Base-by-base conservation (phyloP, 2,113 vertebrate genomes). In the Oreochromis tanganicae region DNA sequence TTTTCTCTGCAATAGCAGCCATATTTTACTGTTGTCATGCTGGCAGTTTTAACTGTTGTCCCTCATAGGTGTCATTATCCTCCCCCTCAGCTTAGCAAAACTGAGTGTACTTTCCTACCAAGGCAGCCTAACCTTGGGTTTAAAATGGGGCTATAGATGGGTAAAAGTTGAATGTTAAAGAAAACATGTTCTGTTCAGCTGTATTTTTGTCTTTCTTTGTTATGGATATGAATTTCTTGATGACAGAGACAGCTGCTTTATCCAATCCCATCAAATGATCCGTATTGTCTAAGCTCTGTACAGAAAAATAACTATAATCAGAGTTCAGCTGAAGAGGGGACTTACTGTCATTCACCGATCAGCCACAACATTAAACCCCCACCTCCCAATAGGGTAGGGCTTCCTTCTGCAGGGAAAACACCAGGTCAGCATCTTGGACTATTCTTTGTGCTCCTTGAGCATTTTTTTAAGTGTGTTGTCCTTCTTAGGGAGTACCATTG, bases 91-190 rank as follows among this genome's bases (percentile, higher is more conserved):
- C 10, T 78, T 48, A 78, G 27, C 46, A 78, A 52, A 78, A 52
- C 46, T n/a, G 16, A 78, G 27, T 78, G 73, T 50, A 32, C 3
- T 6, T 78, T 50, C 13, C 73, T 19, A 52, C 0, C 27, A 52
- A 57, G 9, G 11, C 10, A 66, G 27, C 36, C 36, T 66, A 38
- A 80, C 36, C 21, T 29, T 84, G 34, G 36, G 17, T 52, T 21
- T 75, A 27, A 81, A 38, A 55, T 46, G 17, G 41, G 46, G 48
- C 27, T 61, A 38, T 10, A 38, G 3, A n/a, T 56, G 9, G 71
- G 10, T 32, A 11, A 0, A 32, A 8, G 16, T 50, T 78, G 0
- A 0, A 17, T 52, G 48, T 32, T 78, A 78, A 32, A 78, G 73
- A 50, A 78, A 12, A 4, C 16, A 50, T 50, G 71, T 29, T 50